A percentile compares a stretch with the other conserved stretches of the same genome.
phyloP scores from a whole-genome alignment of 2,888 invertebrate species.

The Lochmaea capreae region DNA sequence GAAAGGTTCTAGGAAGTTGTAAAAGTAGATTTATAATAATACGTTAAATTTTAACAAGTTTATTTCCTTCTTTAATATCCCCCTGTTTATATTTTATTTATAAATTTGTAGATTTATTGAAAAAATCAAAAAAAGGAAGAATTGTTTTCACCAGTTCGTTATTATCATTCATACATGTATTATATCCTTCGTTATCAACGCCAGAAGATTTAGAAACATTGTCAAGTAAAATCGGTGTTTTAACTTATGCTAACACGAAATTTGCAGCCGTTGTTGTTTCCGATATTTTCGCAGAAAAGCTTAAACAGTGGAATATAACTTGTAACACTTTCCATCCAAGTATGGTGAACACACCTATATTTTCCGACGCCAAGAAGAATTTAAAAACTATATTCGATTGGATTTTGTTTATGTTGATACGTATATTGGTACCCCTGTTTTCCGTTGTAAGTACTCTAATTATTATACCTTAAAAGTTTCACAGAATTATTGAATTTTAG shows the following conservation, averaged over 20 bases:
- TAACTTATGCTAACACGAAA: conserved; percentile 37
- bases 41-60: neutral
- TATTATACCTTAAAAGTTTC: too few species aligned
- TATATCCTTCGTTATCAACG: neutral
- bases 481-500: too few species aligned
- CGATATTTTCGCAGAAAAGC: conserved; percentile 40
- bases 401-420: neutral
- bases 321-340: conserved; percentile 40
- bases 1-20: too few species aligned
- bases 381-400: neutral
- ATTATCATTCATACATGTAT: conserved; percentile 18
- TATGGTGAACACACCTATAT: conserved; percentile 35
- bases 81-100: neutral
- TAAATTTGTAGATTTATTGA: conserved; percentile 40
- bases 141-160: conserved; percentile 42
- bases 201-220: neutral
- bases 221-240: neutral
- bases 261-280: conserved; percentile 30
- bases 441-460: neutral
- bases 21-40: too few species aligned
- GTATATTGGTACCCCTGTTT: neutral
- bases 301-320: conserved; percentile 34
- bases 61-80: too few species aligned
- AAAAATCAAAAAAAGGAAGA: conserved; percentile 38
- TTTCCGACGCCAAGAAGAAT: neutral